Conservation (phyloP, 2,888 invertebrate species). For the Drosophila affinis region DNA sequence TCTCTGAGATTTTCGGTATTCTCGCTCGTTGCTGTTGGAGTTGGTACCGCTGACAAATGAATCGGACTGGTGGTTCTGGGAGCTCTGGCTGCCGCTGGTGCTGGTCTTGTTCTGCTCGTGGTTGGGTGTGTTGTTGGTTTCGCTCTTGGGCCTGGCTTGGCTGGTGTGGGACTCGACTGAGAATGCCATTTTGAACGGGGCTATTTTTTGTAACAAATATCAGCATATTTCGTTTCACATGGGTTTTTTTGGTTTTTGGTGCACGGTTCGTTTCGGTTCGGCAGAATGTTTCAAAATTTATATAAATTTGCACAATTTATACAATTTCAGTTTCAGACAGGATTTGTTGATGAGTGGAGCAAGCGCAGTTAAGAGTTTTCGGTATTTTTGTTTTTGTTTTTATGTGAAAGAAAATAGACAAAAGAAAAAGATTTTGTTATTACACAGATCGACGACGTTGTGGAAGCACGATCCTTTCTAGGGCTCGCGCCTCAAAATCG, state of each 20-base stretch:
- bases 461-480: conserved; percentile 45
- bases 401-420: conserved; percentile 80
- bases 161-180: conserved; percentile 75
- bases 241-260: conserved; percentile 25
- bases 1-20: conserved; percentile 73
- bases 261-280: conserved; percentile 56
- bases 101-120: conserved; percentile 21
- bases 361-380: conserved; percentile 72
- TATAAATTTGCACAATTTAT: conserved; percentile 21
- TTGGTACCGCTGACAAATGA: conserved; percentile 12
- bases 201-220: conserved; percentile 55
- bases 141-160: conserved; percentile 78
- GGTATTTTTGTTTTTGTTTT: conserved; percentile 57
- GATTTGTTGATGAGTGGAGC: conserved; percentile 81
- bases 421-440: conserved; percentile 80
- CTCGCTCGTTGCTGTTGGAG: conserved; percentile 53
- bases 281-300: conserved; percentile 34
- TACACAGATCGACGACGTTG: conserved; percentile 73
- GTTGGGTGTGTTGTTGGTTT: conserved; percentile 58
- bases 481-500: conserved; percentile 40
- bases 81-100: conserved; percentile 30
- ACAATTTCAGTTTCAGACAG: conserved; percentile 46
- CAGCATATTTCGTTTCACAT: conserved; percentile 7
- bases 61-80: conserved; percentile 35
- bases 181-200: conserved; percentile 83